A percentile compares a stretch with the other conserved stretches of the same genome.
These are phyloP conservation scores for Tor tambroides DNA, from an alignment of 2,113 vertebrate genomes.

Conservation along the genomic window DNA sequence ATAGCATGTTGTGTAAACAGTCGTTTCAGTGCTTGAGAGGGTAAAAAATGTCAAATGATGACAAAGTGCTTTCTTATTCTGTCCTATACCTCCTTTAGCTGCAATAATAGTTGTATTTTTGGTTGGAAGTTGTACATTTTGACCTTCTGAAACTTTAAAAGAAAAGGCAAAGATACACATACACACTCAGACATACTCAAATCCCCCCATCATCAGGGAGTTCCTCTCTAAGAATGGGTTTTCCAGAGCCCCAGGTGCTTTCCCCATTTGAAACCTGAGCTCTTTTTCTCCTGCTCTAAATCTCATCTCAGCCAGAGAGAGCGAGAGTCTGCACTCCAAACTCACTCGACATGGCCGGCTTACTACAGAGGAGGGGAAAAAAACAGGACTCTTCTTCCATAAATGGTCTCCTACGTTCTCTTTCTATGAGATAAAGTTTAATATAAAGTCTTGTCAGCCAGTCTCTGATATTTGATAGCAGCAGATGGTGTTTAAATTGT, in stretches of 20 bases:
- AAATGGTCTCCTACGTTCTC: conserved; percentile 17
- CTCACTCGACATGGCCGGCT: conserved; percentile 36
- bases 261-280: conserved; percentile 48
- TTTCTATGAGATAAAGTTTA: conserved; percentile 27
- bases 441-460: conserved; percentile 10
- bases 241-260: conserved; percentile 49
- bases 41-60: too few relatives aligned
- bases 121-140: background rate
- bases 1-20: too few relatives aligned
- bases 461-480: conserved; percentile 9
- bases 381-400: conserved; percentile 28
- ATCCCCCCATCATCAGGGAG: conserved; percentile 34
- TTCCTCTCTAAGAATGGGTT: conserved; percentile 44
- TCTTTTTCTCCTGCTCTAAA: conserved; percentile 25
- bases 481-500: conserved; percentile 1
- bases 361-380: background rate
- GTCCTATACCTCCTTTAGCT: background rate
- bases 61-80: background rate
- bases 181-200: conserved; percentile 14
- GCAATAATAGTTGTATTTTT: background rate
- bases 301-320: conserved; percentile 35
- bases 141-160: conserved; percentile 24
- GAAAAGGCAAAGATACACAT: conserved; percentile 11
- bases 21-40: too few relatives aligned
- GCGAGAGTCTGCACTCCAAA: conserved; percentile 40